These are phyloP conservation scores for Glyptemys insculpta DNA, from an alignment of 2,797 vertebrate genomes.

Conservation along the genomic window DNA sequence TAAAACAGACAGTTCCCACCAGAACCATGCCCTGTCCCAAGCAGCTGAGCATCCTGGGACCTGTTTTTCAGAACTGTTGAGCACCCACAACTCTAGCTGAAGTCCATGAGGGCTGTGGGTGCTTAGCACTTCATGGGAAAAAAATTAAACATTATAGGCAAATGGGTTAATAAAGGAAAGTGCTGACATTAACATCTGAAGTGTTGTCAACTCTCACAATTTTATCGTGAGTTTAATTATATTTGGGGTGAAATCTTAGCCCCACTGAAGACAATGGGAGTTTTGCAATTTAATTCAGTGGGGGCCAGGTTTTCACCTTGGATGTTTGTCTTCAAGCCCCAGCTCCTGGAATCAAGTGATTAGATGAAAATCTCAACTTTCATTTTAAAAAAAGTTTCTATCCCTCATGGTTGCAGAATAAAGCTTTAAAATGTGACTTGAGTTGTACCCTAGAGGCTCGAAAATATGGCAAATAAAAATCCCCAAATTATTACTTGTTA, in stretches of 20 bases:
- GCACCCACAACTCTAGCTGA: neutral
- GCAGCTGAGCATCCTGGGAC: neutral
- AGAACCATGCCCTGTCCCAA: neutral
- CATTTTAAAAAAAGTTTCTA: neutral
- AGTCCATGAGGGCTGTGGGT: neutral
- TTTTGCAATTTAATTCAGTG: neutral
- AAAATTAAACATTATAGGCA: neutral
- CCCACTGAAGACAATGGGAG: neutral
- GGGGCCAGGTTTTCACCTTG: neutral
- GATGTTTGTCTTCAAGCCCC: neutral
- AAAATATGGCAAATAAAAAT: constrained; percentile 52
- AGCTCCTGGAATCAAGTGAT: neutral
- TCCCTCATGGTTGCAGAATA: constrained; percentile 28
- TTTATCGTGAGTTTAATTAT: no score
- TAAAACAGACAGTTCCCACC: neutral
- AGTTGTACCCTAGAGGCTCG: constrained; percentile 43
- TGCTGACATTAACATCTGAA: neutral
- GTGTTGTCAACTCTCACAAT: neutral
- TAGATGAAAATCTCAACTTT: neutral
- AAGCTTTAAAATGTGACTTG: constrained; percentile 51
- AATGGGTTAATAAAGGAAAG: neutral
- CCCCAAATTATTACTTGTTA: neutral
- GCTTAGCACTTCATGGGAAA: neutral
- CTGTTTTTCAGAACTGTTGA: neutral
- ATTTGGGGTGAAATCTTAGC: neutral